Conservation (phyloP, 2,888 invertebrate genomes). For the Polydrusus pterygomalis region DNA sequence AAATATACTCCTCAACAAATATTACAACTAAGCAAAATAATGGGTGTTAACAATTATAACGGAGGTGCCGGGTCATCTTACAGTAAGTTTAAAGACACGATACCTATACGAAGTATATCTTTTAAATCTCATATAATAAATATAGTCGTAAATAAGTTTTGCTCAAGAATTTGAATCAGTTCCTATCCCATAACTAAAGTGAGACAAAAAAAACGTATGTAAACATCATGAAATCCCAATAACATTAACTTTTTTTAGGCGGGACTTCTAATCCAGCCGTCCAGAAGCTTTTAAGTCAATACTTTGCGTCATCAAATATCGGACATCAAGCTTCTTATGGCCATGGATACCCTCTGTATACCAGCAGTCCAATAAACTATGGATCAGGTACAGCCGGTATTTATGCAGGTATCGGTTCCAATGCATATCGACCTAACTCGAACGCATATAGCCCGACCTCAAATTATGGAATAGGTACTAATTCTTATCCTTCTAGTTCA, state of each 20-base stretch:
- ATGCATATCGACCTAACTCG: conserved; percentile 7
- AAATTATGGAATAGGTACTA: neutral
- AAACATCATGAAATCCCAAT: too few relatives aligned
- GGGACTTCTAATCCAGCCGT: conserved; percentile 8
- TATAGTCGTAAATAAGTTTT: neutral
- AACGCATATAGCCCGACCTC: neutral
- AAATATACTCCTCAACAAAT: conserved; percentile 15
- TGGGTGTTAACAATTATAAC: neutral
- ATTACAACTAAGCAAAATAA: conserved; percentile 6
- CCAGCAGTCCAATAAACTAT: neutral
- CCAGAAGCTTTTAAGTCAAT: conserved; percentile 21
- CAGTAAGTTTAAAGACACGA: neutral
- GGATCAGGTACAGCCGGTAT: neutral
- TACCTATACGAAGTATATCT: too few relatives aligned
- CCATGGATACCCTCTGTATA: conserved; percentile 3
- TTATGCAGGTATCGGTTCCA: neutral
- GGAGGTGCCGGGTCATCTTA: neutral
- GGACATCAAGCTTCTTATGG: neutral
- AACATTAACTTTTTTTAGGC: neutral
- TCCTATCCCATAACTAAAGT: neutral
- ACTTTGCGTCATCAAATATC: neutral
- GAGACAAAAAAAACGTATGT: neutral
- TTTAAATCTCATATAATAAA: neutral
- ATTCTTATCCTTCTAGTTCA: neutral
- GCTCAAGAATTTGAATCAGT: too few relatives aligned